These are phyloP conservation scores for Ophioderma brevispina DNA, from an alignment of 35 echinoderm and acorn worm species.

Conservation along the genomic window DNA sequence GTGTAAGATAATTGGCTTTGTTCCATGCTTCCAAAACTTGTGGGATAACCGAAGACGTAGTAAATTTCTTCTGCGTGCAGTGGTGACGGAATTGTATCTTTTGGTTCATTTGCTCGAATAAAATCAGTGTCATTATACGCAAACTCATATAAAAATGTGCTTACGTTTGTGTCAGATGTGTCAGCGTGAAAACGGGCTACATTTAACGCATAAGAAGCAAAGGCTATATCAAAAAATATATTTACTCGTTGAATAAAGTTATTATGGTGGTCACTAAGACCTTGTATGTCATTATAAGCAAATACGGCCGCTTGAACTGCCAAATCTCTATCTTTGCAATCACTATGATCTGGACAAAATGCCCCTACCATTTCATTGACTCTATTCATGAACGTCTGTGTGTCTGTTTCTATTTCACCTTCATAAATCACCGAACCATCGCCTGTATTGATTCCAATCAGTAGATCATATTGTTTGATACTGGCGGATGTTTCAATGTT, in stretches of 20 bases:
- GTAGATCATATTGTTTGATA: constrained; percentile 28
- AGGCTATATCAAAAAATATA: neutral
- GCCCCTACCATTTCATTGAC: neutral
- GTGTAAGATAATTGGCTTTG: neutral
- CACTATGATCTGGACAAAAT: neutral
- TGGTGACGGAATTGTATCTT: neutral
- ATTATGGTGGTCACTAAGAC: neutral
- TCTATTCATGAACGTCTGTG: neutral
- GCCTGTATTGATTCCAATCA: constrained; percentile 27
- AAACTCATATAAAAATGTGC: neutral
- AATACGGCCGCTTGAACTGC: neutral
- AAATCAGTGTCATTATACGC: constrained; percentile 5
- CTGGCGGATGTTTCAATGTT: neutral
- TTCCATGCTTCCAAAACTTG: neutral
- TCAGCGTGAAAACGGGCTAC: neutral
- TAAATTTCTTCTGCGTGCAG: neutral
- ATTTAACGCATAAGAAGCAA: neutral
- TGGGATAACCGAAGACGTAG: constrained; percentile 22
- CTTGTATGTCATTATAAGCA: neutral
- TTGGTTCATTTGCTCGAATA: neutral
- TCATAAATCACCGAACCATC: constrained; percentile 7
- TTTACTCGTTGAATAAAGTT: neutral
- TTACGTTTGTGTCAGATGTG: neutral
- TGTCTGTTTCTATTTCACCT: neutral
- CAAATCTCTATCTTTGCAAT: neutral